Evolutionary conservation across 2,797 vertebrate species (phyloP), one percentile per base, ranked within the genome.

Genomic region (Carduelis carduelis): DNA sequence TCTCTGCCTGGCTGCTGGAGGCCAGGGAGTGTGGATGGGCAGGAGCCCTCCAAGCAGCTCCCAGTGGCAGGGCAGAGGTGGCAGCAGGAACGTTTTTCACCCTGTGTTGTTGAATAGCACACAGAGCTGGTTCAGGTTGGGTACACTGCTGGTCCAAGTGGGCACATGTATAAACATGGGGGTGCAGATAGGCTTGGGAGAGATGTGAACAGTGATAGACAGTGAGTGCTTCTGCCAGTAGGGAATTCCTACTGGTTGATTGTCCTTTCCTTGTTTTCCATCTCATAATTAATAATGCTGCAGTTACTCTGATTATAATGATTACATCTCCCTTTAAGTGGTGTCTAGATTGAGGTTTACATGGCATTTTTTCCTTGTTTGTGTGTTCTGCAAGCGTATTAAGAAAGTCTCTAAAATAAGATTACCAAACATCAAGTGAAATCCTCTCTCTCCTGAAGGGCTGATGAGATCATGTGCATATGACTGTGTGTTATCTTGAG

Each of bases 401-500:
- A 86, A 82, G 37, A 66, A 95, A 85, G 63, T 66, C 69, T 89
- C 72, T 91, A 72, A 93, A 94, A 90, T 93, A 84, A 53, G 61
- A 60, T 87, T 90, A 77, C 78, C 86, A 94, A 95, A 81, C 47
- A 26, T 71, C 53, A 69, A 89, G 82, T 75, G 61, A 95, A 96
- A 97, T 75, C 61, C 87, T 78, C 57, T 90, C 66, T 96, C 66
- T 96, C 76, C 85, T 82, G 72, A 86, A 97, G 87, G 81, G 82
- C 95, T 94, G 94, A 90, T 93, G 95, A 91, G 64, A 95, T 97
- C 96, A 85, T 90, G 65, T 76, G 84, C 9, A 0, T 90, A 71
- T 78, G 85, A 77, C 78, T 82, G 22, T 72, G 75, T 96, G 79
- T 96, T 96, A 96, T 95, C 94, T 93, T 94, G 68, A 76, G 35